Percentiles rank a stretch among this genome's conserved stretches.
phyloP scores from a whole-genome alignment of 2,113 vertebrate species.

The Prunella fulvescens region DNA sequence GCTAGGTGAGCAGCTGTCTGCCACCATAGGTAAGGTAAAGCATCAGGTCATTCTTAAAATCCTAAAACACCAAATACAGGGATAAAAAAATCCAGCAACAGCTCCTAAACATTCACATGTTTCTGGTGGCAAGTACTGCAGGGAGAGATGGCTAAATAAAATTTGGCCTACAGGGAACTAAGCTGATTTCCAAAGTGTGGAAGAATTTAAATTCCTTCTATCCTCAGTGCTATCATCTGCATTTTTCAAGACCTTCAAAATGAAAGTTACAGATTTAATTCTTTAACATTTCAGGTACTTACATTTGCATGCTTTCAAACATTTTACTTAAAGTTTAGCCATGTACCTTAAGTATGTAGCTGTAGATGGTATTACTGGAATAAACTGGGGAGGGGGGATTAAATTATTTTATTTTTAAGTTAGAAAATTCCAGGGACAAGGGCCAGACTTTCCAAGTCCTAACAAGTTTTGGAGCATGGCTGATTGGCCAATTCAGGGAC shows the following conservation, averaged over 20 bases:
- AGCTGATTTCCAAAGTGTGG: neutral
- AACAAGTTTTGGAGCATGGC: accelerated
- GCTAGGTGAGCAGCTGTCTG: accelerated
- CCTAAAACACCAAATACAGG: neutral
- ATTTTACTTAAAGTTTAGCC: neutral
- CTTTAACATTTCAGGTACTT: neutral
- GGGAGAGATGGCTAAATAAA: neutral
- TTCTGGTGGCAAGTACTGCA: neutral
- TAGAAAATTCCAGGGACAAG: neutral
- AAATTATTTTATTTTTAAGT: neutral
- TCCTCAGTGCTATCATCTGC: accelerated
- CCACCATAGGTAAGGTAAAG: neutral
- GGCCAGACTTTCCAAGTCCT: neutral
- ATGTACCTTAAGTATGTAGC: neutral
- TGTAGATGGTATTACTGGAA: neutral
- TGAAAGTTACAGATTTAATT: neutral
- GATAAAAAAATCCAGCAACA: neutral
- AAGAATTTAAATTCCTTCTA: neutral
- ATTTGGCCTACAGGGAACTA: neutral
- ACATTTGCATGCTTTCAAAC: neutral
- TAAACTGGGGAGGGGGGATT: neutral
- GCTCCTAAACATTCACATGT: neutral
- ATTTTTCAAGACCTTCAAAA: neutral
- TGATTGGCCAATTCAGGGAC: neutral
- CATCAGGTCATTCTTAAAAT: neutral